Base-by-base conservation (phyloP, 2,113 vertebrate species). In the Neomonachus schauinslandi region DNA sequence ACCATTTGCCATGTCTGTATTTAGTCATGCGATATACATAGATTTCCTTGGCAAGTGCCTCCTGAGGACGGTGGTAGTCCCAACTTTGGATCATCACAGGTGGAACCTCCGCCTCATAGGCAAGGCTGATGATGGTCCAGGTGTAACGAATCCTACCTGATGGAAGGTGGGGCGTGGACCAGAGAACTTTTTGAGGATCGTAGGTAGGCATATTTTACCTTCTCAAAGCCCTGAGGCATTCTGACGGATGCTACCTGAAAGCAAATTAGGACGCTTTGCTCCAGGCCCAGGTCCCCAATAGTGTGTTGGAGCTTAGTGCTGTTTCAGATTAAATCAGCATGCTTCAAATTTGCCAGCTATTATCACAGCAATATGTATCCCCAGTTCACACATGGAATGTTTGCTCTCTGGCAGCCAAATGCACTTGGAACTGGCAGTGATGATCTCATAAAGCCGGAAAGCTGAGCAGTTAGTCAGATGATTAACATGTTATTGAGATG, bases 391-490 rank as follows among this genome's bases (percentile, higher is more conserved):
- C 65, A 36, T 16, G 53, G 93, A 92, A 89, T 67, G 91, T 95
- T 97, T 97, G 96, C 74, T 95, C 77, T 93, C 89, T 95, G 93
- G 93, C 93, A 97, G 89, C 89, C 91, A 95, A 86, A 67, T 14
- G 82, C 67, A 93, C 89, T 96, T 94, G 95, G 95, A 89, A 82
- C 92, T n/a, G 91, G 95, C 94, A 61, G 72, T 28, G 96, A 42
- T 97, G 97, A 98, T 39, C 93, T 97, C 97, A 95, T 55, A 57
- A 65, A 93, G 96, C 94, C 93, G 93, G 91, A 87, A 94, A 96
- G 89, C 92, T 89, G 96, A 97, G 91, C 96, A 93, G 93, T 95
- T 55, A 80, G 87, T 98, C 97, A 97, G 91, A 97, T 94, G 97
- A 97, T 82, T 92, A 95, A 88, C 84, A 77, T 51, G 2, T 81